These are phyloP conservation scores for Tauraco erythrolophus DNA, from an alignment of 2,113 vertebrate species.

Conservation along the genomic window DNA sequence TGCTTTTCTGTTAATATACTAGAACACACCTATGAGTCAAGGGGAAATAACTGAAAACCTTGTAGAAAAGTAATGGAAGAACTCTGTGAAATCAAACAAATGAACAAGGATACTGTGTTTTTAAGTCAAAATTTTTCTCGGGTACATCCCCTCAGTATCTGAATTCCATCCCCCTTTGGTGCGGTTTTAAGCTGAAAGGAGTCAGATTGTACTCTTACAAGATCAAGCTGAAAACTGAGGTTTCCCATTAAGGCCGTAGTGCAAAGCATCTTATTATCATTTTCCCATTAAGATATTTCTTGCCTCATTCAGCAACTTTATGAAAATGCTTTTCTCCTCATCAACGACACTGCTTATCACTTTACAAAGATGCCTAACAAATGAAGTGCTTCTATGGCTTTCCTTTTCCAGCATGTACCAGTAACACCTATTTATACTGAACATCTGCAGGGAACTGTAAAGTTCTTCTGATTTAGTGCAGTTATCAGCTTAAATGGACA, in stretches of 20 bases:
- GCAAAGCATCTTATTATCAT: background rate
- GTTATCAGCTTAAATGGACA: background rate
- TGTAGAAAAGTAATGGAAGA: background rate
- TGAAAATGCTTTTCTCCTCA: background rate
- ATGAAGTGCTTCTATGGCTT: background rate
- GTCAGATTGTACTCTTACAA: background rate
- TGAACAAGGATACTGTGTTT: background rate
- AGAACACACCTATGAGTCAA: fast-evolving
- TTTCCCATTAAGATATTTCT: fast-evolving
- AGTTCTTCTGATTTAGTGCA: background rate
- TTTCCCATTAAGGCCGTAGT: background rate
- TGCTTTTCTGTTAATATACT: background rate
- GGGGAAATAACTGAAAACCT: background rate
- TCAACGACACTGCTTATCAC: background rate
- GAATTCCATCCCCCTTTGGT: background rate
- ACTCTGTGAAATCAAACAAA: background rate
- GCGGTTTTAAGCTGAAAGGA: background rate
- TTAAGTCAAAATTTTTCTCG: background rate
- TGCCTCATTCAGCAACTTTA: background rate
- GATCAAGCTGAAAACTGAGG: background rate
- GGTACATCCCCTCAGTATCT: fast-evolving
- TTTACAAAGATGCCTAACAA: background rate
- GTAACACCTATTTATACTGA: background rate
- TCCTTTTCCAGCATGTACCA: background rate
- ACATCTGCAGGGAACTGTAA: background rate